Evolutionary conservation across 2,113 vertebrate genomes (phyloP).

Genomic region (Aix galericulata): DNA sequence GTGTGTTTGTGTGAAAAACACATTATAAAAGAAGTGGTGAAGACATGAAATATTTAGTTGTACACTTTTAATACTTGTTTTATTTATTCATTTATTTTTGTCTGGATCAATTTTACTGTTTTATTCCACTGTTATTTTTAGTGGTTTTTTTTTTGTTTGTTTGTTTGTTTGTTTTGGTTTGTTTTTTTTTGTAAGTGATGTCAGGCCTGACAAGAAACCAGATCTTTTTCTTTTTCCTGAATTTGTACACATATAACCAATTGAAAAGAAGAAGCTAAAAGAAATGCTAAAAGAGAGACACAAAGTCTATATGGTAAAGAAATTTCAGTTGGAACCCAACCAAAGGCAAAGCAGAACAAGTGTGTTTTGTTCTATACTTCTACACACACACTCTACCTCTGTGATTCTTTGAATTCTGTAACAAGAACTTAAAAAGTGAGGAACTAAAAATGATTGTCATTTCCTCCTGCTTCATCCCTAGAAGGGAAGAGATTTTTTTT

Average conservation of each 20-base stretch:
- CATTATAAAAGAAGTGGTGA: not conserved
- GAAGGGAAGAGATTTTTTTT: not conserved
- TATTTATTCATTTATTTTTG: not conserved
- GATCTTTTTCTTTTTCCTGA: accelerated
- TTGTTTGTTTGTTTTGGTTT: too few relatives aligned
- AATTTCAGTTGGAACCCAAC: not conserved
- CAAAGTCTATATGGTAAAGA: not conserved
- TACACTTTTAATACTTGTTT: not conserved
- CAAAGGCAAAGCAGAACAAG: not conserved
- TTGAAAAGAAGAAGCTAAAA: not conserved
- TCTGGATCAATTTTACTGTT: not conserved
- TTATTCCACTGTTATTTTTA: not conserved
- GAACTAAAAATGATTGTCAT: not conserved
- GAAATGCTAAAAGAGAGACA: not conserved
- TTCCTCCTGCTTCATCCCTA: not conserved
- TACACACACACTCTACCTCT: not conserved
- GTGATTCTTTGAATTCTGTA: not conserved
- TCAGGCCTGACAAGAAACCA: not conserved
- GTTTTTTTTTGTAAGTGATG: not conserved
- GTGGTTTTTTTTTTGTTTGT: too few relatives aligned
- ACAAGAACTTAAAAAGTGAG: not conserved
- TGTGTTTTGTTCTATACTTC: not conserved
- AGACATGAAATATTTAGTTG: not conserved
- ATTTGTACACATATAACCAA: not conserved
- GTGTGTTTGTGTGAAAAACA: not conserved